phyloP scores from a whole-genome alignment of 2,797 vertebrate species.

The Rachycentron canadum region DNA sequence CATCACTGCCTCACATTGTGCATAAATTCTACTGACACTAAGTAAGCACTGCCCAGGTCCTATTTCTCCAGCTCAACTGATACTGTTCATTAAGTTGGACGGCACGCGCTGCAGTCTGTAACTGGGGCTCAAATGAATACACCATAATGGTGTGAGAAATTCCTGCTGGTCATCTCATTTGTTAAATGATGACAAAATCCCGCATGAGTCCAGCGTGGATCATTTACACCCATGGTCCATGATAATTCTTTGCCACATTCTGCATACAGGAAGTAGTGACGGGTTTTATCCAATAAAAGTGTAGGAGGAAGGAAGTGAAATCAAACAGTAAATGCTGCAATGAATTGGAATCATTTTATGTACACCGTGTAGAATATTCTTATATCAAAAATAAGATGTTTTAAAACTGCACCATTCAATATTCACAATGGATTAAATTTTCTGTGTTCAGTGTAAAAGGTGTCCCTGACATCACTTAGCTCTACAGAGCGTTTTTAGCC shows the following conservation, averaged over 20 bases:
- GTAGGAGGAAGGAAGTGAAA: background rate
- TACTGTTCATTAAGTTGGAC: conserved; percentile 56
- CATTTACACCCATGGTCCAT: background rate
- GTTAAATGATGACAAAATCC: conserved; percentile 23
- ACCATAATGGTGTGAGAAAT: conserved; percentile 15
- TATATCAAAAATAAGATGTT: too few relatives aligned
- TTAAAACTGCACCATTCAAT: background rate
- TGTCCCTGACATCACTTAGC: too few relatives aligned
- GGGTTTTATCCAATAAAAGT: background rate
- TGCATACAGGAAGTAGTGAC: background rate
- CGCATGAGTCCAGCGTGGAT: background rate
- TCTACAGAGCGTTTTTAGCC: background rate
- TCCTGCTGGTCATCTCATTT: conserved; percentile 3
- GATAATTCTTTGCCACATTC: background rate
- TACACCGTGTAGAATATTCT: too few relatives aligned
- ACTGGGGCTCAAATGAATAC: conserved; percentile 29
- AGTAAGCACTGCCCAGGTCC: conserved; percentile 55
- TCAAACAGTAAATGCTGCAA: too few relatives aligned
- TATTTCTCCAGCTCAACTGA: conserved; percentile 47
- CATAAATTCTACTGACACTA: conserved; percentile 66
- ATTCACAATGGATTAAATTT: background rate
- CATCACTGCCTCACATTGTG: conserved; percentile 65
- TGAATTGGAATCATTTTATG: too few relatives aligned
- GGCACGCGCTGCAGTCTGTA: conserved; percentile 25
- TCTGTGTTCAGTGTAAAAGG: background rate